A percentile compares a stretch with the other conserved stretches of the same genome.
phyloP scores from a whole-genome alignment of 1,140 invertebrate species.

The Melipona quadrifasciata region DNA sequence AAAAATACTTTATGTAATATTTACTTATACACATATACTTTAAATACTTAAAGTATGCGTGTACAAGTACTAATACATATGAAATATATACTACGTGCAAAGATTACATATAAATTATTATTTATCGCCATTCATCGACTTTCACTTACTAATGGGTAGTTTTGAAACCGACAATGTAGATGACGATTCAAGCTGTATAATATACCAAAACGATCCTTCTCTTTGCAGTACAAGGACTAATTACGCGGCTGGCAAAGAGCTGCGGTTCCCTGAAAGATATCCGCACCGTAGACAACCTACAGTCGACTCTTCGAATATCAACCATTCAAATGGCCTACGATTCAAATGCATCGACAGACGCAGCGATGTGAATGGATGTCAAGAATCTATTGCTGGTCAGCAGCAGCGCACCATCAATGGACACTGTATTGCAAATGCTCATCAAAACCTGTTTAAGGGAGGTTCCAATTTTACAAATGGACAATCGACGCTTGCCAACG shows the following conservation, averaged over 20 bases:
- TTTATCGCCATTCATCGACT: background rate
- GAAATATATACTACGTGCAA: too few relatives aligned
- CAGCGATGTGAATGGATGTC: conserved; percentile 46
- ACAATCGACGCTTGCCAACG: conserved; percentile 20
- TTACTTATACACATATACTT: background rate
- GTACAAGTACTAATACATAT: too few relatives aligned
- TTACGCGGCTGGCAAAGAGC: conserved; percentile 69
- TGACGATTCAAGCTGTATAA: background rate
- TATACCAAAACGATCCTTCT: background rate
- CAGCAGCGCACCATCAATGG: background rate
- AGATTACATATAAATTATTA: background rate
- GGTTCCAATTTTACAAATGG: conserved; percentile 17
- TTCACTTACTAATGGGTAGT: background rate
- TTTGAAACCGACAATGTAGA: background rate
- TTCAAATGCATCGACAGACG: conserved; percentile 32
- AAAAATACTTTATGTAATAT: background rate
- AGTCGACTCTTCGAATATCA: conserved; percentile 71
- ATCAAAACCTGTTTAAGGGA: conserved; percentile 31
- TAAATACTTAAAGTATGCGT: too few relatives aligned
- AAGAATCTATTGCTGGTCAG: background rate
- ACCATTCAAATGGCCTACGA: conserved; percentile 75
- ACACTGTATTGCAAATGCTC: background rate
- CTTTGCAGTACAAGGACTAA: conserved; percentile 78
- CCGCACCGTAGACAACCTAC: conserved; percentile 42
- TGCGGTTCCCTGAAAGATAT: conserved; percentile 58